Percentiles rank a stretch among this genome's conserved stretches.
phyloP scores from a whole-genome alignment of 2,797 vertebrate genomes.

The Gymnoscopelus microlampas region DNA sequence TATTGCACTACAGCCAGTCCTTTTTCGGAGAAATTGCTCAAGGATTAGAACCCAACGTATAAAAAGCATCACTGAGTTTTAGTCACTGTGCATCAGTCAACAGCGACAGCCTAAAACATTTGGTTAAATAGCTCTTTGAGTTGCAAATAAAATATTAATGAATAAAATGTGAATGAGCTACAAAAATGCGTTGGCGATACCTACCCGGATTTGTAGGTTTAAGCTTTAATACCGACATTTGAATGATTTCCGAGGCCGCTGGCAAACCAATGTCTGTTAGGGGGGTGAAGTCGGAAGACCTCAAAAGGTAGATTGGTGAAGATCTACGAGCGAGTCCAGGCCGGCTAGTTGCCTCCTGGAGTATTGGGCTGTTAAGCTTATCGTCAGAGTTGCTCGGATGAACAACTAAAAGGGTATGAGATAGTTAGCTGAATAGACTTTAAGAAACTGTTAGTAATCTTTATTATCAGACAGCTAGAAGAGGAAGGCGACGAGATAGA shows the following conservation, averaged over 20 bases:
- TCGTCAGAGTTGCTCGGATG: too few species aligned
- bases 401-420: too few species aligned
- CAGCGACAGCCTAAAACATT: conserved; percentile 50
- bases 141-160: conserved; percentile 78
- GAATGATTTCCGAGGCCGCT: conserved; percentile 59
- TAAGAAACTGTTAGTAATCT: too few species aligned
- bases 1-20: conserved; percentile 59
- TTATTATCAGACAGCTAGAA: too few species aligned
- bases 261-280: conserved; percentile 34
- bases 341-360: too few species aligned
- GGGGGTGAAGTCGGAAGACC: too few species aligned
- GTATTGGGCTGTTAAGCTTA: too few species aligned
- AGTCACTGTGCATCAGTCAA: conserved; percentile 54
- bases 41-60: conserved; percentile 47
- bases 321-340: too few species aligned
- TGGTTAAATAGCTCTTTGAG: conserved; percentile 74
- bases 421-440: too few species aligned
- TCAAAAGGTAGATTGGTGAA: too few species aligned
- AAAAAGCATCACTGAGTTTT: conserved; percentile 42
- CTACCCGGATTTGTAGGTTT: conserved; percentile 62
- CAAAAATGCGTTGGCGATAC: conserved; percentile 54
- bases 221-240: conserved; percentile 53
- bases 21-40: conserved; percentile 47
- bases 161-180: conserved; percentile 77
- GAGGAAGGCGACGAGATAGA: too few species aligned